Evolutionary conservation across 1,140 invertebrate genomes (phyloP), one percentile per base, ranked within the genome.

Genomic region (Lerema accius): DNA sequence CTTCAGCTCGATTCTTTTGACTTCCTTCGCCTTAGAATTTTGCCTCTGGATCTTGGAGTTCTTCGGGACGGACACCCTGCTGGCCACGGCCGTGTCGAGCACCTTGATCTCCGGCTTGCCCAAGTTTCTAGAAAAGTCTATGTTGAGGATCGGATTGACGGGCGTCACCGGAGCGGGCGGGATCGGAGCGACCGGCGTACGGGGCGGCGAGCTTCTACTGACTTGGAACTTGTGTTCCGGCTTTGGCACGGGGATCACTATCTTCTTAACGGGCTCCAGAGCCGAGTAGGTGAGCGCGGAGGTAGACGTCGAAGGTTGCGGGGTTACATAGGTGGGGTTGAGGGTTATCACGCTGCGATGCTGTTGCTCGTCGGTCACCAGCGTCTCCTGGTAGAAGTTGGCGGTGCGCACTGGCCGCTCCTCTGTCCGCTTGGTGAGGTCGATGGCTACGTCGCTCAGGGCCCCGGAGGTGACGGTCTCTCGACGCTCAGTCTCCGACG

Each of bases 341-440:
- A 84, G 35, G 14, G 69, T 84, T 17, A 90, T 90, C 3, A 90
- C 87, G 46, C 84, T 87, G 10, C 62, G 78, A 46, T 86, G 82
- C 37, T 73, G 76, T 0, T 76, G 59, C 9, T 84, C 83, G 2
- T 89, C 85, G 0, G 71, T 70, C 3, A 77, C 14, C 19, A 88
- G 53, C 0, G 87, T 90, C 26, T 90, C 87, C 74, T 88, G 84
- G 68, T 90, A 90, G 49, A 90, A 90, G 48, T 90, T 90, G 0
- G 87, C 84, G 3, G 76, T 78, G 23, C 81, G 39, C 0, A 88
- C 67, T 15, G 81, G 78, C 65, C 73, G 72, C 0, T 74, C 72
- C 26, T 82, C 76, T 0, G 56, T 28, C 42, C 79, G 83, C 43
- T 77, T 82, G 4, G 82, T 77, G 43, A 90, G 64, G 60, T 90